These are phyloP conservation scores for Altica lythri DNA, from an alignment of 2,888 invertebrate species.

Conservation along the genomic window DNA sequence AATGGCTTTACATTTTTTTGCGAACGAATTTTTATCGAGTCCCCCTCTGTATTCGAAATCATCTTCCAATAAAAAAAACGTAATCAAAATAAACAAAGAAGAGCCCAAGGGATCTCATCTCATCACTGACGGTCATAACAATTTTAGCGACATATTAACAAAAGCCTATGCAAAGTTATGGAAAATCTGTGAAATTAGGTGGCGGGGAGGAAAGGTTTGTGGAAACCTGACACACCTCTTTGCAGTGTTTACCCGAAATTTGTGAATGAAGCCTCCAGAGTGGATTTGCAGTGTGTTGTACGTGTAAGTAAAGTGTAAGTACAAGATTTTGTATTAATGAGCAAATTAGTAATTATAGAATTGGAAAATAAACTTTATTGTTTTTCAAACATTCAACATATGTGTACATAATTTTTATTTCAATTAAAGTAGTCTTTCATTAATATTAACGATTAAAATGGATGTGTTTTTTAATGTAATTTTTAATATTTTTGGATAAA, in stretches of 20 bases:
- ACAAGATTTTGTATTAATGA: too few species aligned
- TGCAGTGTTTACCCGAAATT: slow-evolving; percentile 28
- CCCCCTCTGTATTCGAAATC: slow-evolving; percentile 9
- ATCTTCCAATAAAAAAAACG: slow-evolving; percentile 2
- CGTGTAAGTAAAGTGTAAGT: slow-evolving; percentile 18
- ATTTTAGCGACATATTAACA: not conserved
- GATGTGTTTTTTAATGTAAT: too few species aligned
- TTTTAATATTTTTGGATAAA: too few species aligned
- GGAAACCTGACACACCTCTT: slow-evolving; percentile 28
- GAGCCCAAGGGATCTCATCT: not conserved
- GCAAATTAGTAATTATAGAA: too few species aligned
- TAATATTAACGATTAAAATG: too few species aligned
- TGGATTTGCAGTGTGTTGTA: slow-evolving; percentile 3
- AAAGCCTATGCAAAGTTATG: not conserved
- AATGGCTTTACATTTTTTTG: too few species aligned
- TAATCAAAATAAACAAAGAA: slow-evolving; percentile 12
- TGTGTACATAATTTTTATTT: too few species aligned
- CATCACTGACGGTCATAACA: not conserved
- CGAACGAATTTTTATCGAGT: not conserved
- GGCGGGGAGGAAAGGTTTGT: slow-evolving; percentile 17
- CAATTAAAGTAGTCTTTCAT: too few species aligned
- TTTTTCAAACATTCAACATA: too few species aligned
- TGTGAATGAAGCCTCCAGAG: slow-evolving; percentile 21
- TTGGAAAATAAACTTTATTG: too few species aligned
- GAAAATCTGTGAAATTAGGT: slow-evolving; percentile 14